Percentiles rank a stretch among this genome's conserved stretches.
These are phyloP conservation scores for Rhizoglyphus robini DNA, from an alignment of 1,140 invertebrate genomes.

Conservation along the genomic window DNA sequence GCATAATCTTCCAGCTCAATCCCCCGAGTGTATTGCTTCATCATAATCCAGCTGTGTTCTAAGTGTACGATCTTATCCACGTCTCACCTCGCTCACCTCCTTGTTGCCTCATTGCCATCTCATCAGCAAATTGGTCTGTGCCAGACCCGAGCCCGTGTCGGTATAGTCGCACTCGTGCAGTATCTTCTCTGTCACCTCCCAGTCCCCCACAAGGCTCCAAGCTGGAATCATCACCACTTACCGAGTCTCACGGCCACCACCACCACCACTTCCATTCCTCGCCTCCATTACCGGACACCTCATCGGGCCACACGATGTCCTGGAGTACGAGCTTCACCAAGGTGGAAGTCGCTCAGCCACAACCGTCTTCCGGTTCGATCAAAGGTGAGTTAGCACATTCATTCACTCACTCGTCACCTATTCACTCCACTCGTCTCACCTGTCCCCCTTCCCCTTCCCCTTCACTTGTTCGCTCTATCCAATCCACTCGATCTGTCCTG, in stretches of 20 bases:
- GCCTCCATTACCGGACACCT: slow-evolving; percentile 6
- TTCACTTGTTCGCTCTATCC: background rate
- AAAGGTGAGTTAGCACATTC: slow-evolving; percentile 26
- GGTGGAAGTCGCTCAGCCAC: slow-evolving; percentile 30
- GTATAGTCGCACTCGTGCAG: no score
- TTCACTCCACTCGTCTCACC: slow-evolving; percentile 8
- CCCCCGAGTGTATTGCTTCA: no score
- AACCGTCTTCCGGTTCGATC: slow-evolving; percentile 30
- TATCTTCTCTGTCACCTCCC: no score
- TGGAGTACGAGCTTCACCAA: slow-evolving; percentile 28
- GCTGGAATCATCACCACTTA: background rate
- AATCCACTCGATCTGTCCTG: background rate
- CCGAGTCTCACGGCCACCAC: background rate
- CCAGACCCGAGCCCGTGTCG: no score
- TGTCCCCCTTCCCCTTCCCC: background rate
- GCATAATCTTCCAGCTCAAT: no score
- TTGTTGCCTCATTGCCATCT: no score
- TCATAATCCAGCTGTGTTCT: no score
- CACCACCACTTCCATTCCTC: background rate
- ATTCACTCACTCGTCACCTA: background rate
- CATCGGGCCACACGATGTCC: slow-evolving; percentile 24
- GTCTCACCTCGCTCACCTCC: no score
- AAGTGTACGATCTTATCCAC: no score
- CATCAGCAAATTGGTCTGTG: no score
- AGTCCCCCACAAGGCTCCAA: no score